Conservation (phyloP, 2,113 vertebrate genomes). For the Serinus canaria region DNA sequence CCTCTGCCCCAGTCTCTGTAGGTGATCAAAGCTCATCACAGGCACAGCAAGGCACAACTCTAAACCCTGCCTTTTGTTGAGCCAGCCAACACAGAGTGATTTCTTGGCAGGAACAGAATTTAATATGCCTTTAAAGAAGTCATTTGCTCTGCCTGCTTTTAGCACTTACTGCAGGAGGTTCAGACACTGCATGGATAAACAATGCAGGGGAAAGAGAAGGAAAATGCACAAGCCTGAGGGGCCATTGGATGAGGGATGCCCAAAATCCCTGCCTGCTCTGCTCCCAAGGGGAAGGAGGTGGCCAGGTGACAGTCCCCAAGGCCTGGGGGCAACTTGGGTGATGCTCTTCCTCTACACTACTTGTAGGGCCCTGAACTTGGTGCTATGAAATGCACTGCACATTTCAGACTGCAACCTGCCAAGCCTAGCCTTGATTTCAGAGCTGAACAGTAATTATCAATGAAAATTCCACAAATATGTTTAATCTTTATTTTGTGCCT, state of each 20-base stretch:
- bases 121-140: background rate
- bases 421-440: background rate
- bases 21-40: constrained; percentile 40
- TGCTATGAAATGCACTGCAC: background rate
- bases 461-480: background rate
- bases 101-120: constrained; percentile 16
- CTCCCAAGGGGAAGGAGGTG: background rate
- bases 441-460: background rate
- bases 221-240: background rate
- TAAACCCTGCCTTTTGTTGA: background rate
- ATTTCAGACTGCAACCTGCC: background rate
- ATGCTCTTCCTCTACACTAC: background rate
- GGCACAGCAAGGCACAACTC: background rate
- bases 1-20: background rate
- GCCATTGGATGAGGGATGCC: background rate
- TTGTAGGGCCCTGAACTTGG: background rate
- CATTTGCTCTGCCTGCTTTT: background rate
- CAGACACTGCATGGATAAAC: background rate
- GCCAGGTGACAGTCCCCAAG: background rate
- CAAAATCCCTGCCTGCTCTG: background rate
- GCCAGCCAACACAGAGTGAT: constrained; percentile 27
- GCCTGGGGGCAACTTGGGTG: background rate
- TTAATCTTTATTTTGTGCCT: background rate
- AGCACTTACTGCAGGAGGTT: background rate
- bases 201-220: background rate